Evolutionary conservation across 1,140 invertebrate species (phyloP).

Genomic region (fruit fly (Drosophila melanogaster)): DNA sequence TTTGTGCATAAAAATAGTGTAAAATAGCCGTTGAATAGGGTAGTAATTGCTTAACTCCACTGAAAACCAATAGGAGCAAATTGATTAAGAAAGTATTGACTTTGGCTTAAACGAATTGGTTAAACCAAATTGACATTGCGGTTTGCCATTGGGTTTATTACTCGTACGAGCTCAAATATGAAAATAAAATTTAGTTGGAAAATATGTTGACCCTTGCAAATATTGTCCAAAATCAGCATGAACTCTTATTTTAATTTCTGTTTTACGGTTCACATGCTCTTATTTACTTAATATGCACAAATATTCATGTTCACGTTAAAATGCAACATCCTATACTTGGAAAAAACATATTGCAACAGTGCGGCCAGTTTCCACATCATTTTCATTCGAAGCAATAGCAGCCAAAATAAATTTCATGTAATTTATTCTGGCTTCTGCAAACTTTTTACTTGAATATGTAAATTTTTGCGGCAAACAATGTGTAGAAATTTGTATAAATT

Average conservation of each 20-base stretch:
- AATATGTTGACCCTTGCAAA: background rate
- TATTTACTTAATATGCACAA: background rate
- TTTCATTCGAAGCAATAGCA: background rate
- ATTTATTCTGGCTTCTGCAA: constrained; percentile 1
- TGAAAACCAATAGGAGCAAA: background rate
- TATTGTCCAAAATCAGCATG: background rate
- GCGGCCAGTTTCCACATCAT: constrained; percentile 1
- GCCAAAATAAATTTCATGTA: constrained; percentile 10
- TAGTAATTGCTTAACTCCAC: background rate
- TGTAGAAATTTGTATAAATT: background rate
- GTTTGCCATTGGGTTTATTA: background rate
- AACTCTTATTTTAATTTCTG: background rate
- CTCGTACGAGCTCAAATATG: background rate
- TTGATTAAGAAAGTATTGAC: background rate
- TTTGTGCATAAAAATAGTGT: background rate
- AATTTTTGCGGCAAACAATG: background rate
- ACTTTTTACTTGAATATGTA: background rate
- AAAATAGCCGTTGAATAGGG: background rate
- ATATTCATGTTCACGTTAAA: constrained; percentile 1
- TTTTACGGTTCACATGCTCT: background rate
- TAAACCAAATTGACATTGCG: background rate
- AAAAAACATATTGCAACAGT: background rate
- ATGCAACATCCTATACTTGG: background rate
- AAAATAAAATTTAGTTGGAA: constrained; percentile 1
- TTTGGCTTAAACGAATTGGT: background rate